Evolutionary conservation across 23 tunicate genomes (phyloP).

Genomic region (Pegea sp.): DNA sequence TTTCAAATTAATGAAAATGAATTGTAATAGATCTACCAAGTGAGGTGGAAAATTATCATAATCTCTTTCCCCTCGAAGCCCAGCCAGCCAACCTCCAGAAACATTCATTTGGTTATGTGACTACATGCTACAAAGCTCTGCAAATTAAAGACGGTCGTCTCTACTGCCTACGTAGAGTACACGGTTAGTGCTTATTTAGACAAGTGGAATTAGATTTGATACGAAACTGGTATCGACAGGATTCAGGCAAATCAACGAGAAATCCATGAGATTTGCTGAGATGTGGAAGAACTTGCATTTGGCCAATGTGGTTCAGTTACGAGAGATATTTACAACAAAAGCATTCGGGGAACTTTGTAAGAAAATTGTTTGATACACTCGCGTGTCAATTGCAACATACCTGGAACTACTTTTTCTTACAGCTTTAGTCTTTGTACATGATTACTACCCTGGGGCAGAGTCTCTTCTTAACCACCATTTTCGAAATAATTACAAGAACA

Average conservation of each 20-base stretch:
- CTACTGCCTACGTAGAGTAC: conserved; percentile 75
- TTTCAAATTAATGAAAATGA: too few relatives aligned
- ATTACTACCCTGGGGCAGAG: conserved; percentile 85
- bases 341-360: conserved; percentile 93
- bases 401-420: conserved; percentile 1
- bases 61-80: conserved; percentile 73
- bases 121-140: conserved; percentile 80
- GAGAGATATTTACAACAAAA: conserved; percentile 81
- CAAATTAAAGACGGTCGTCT: conserved; percentile 80
- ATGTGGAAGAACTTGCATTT: conserved; percentile 89
- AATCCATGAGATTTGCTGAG: conserved; percentile 76
- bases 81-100: conserved; percentile 30
- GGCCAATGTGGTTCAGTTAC: conserved; percentile 58
- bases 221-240: too few relatives aligned
- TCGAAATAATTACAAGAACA: conserved; percentile 48
- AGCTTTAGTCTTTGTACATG: conserved; percentile 89
- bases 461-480: conserved; percentile 85
- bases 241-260: conserved; percentile 60
- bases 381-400: too few relatives aligned
- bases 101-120: conserved; percentile 41
- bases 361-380: not conserved
- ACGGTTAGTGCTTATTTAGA: conserved; percentile 60
- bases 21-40: too few relatives aligned
- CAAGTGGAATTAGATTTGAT: too few relatives aligned
- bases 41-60: conserved; percentile 86